Percentiles rank a stretch among this genome's conserved stretches.
Conservation (phyloP, 2,113 vertebrate genomes). For the Ellobius talpinus region DNA sequence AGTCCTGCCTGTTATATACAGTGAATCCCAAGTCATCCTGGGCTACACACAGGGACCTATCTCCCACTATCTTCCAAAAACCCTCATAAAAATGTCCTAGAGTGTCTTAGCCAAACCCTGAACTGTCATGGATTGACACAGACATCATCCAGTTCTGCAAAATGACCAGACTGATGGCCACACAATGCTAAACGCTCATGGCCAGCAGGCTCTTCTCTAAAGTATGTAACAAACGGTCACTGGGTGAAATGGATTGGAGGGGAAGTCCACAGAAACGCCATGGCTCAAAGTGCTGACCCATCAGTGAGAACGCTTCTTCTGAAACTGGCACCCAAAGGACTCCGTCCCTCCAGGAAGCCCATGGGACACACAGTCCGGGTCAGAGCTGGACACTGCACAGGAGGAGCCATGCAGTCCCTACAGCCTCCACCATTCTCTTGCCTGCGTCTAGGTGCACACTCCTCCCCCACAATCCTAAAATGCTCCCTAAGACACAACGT, state of each 20-base stretch:
- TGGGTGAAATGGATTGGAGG: fast-evolving
- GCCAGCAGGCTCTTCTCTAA: too few species aligned
- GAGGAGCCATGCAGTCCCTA: not conserved
- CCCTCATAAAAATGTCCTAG: not conserved
- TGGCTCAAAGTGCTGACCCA: not conserved
- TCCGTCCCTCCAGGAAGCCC: not conserved
- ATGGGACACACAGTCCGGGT: too few species aligned
- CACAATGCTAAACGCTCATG: fast-evolving
- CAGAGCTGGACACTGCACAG: not conserved
- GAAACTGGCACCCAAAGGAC: not conserved
- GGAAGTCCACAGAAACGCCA: not conserved
- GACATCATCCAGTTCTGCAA: not conserved
- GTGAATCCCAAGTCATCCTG: not conserved
- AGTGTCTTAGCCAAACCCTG: not conserved
- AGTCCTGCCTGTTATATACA: not conserved
- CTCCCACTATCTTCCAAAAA: not conserved
- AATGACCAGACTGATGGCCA: fast-evolving
- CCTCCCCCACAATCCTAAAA: not conserved
- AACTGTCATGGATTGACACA: too few species aligned
- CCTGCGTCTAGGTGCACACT: not conserved
- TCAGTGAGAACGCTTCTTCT: not conserved
- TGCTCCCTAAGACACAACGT: not conserved
- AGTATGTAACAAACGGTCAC: too few species aligned
- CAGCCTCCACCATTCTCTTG: not conserved
- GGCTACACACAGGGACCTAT: not conserved